phyloP scores from a whole-genome alignment of 2,797 vertebrate genomes.

The Gymnocypris eckloni region DNA sequence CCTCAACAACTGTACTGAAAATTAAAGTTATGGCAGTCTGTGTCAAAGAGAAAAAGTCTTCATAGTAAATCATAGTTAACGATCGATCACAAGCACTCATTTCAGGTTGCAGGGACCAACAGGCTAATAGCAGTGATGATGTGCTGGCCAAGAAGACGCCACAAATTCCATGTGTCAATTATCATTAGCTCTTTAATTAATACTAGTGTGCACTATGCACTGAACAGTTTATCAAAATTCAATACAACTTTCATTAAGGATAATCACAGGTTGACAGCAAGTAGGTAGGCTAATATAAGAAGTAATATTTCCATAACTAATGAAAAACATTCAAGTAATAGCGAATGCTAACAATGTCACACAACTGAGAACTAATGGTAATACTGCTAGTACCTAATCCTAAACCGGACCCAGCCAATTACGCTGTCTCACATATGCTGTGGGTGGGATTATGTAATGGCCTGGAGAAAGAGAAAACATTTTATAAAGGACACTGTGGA shows the following conservation, averaged over 20 bases:
- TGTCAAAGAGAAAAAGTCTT: neutral
- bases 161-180: neutral
- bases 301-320: neutral
- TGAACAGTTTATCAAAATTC: neutral
- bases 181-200: neutral
- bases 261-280: neutral
- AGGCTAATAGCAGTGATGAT: neutral
- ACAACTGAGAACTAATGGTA: neutral
- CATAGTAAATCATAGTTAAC: neutral
- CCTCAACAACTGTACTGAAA: neutral
- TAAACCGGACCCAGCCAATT: constrained; percentile 6
- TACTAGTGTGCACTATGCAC: neutral
- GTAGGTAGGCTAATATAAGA: neutral
- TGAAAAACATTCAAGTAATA: neutral
- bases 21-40: neutral
- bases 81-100: neutral
- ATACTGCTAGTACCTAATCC: constrained; percentile 1
- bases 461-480: neutral
- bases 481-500: neutral
- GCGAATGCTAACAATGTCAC: neutral
- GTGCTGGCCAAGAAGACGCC: neutral
- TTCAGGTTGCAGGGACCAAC: neutral
- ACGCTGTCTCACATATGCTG: neutral
- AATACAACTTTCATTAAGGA: neutral
- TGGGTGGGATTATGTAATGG: neutral